These are phyloP conservation scores for Willisornis vidua DNA, from an alignment of 2,113 vertebrate species.

Conservation along the genomic window DNA sequence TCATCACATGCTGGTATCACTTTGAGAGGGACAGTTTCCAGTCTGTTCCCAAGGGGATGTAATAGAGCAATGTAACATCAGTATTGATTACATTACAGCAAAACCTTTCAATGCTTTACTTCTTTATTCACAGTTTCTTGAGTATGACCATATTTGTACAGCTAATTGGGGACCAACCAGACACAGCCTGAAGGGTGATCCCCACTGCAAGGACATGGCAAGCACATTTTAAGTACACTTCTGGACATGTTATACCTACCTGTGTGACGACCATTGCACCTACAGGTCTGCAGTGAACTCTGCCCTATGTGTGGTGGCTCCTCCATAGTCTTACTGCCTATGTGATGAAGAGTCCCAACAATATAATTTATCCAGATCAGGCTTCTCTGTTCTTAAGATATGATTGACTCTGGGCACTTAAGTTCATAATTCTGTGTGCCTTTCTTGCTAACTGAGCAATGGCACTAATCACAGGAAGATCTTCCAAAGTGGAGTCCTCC, in stretches of 20 bases:
- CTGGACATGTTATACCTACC: rapidly evolving
- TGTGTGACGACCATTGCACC: background rate
- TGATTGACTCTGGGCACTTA: background rate
- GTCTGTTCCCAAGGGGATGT: background rate
- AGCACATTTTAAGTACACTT: background rate
- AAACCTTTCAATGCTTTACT: background rate
- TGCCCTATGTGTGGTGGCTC: background rate
- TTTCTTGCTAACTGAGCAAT: background rate
- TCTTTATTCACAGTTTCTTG: background rate
- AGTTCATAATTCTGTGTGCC: background rate
- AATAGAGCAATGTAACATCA: background rate
- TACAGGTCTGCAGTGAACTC: background rate
- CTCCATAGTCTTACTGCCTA: background rate
- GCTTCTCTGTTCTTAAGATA: background rate
- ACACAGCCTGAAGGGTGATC: background rate
- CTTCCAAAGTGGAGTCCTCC: background rate
- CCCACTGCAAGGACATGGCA: background rate
- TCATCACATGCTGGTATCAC: background rate
- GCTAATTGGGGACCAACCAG: background rate
- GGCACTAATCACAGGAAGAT: background rate
- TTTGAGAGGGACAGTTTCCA: background rate
- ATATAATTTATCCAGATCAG: background rate
- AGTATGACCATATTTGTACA: background rate
- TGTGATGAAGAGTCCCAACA: background rate
- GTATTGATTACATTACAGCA: rapidly evolving